Evolutionary conservation across 2,113 vertebrate species (phyloP), one percentile per base, ranked within the genome.

Genomic region (Tauraco erythrolophus): DNA sequence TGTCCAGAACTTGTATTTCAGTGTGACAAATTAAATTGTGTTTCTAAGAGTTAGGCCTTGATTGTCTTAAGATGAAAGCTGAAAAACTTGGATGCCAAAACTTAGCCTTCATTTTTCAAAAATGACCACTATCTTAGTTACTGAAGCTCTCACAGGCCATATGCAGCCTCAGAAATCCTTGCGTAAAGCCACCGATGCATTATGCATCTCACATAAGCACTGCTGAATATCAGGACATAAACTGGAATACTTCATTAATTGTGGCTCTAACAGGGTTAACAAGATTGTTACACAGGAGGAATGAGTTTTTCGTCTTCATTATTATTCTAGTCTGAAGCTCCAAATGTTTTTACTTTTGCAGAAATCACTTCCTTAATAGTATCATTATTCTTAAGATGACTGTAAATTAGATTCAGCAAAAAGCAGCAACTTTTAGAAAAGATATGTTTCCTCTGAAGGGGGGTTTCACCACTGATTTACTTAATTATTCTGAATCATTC

Each of bases 381-480:
- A 23, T 95, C 66, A 77, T 98, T 96, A 94, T 95, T 97, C 74
- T 97, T 97, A 75, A 96, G 45, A 93, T 88, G 77, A 84, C 93
- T 96, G 84, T 93, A 97, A 97, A 97, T 95, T 97, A 96, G 98
- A 98, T 97, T 94, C 81, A 58, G 41, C 88, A 97, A 97, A 97
- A 98, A 97, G 96, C 92, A 97, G 81, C 60, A 92, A 92, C 93
- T 96, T 97, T 70, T 94, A 94, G n/a, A 84, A 94, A 97, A 97
- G 79, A 87, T 84, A 17, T 81, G 65, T 97, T 92, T 96, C 58
- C 71, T 96, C 77, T 91, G 56, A 88, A 86, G 88, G 45, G 27
- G 69, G 24, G 61, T 94, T 94, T 91, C 69, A 80, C 84, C 53
- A 58, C 82, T 88, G 88, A 95, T 97, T 97, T 96, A 90, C 81